Base-by-base conservation (phyloP, 2,113 vertebrate species). In the Pyxicephalus adspersus region DNA sequence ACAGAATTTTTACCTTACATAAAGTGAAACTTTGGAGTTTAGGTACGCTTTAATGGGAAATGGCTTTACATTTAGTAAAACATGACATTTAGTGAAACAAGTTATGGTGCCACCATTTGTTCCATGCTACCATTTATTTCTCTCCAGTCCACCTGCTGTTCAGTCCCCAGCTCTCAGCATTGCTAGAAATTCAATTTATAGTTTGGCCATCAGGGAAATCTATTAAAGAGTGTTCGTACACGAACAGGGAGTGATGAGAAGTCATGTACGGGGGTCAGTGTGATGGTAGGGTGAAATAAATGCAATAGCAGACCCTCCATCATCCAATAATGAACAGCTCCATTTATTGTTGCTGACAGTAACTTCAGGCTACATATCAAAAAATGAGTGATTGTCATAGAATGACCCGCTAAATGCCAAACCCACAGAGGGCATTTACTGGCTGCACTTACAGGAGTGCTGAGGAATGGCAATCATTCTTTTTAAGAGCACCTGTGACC, bases 311-410 rank as follows among this genome's bases (percentile, higher is more conserved):
- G 5, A 38, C 31, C 64, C 38, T 38, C 38, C 66, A 51, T 25
- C 65, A 51, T n/a, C 8, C 8, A 8, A 50, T 51, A 51, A 68
- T 68, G 66, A 51, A 68, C 26, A 50, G 66, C 66, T 22, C 31
- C 65, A 6, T 20, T 4, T 7, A 15, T 9, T 29, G 29, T 15
- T 18, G 34, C n/a, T 26, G 64, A 34, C 64, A 23, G 17, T 45
- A 51, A 20, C 66, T 22, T 45, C 38, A 51, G 66, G 66, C 66
- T 51, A 51, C 22, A 51, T 23, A 68, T 45, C 38, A 45, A 45
- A 45, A n/a, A 45, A 45, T 51, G 66, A 51, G n/a, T 68, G 18
- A 68, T 68, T 38, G 45, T 51, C 38, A 51, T 51, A n/a, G n/a
- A 67, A 38, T 17, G n/a, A 16, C 5, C 17, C 13, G 17, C n/a